These are phyloP conservation scores for Paedocypris micromegethes DNA, from an alignment of 2,797 vertebrate species.

Conservation along the genomic window DNA sequence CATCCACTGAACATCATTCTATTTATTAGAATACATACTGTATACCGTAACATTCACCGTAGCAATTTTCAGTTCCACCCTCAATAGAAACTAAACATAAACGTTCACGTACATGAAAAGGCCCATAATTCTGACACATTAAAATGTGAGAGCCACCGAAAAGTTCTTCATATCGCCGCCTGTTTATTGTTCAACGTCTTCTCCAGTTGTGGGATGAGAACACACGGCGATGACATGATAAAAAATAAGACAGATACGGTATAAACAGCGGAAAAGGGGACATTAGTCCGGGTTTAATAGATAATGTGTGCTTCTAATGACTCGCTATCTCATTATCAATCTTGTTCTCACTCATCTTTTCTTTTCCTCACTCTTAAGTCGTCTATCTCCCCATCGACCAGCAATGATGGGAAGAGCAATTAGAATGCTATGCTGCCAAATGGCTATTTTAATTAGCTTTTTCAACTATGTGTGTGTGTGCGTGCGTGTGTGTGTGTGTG, in stretches of 20 bases:
- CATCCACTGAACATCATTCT: conserved; percentile 7
- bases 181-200: no score
- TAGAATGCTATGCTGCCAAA: conserved; percentile 51
- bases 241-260: conserved; percentile 38
- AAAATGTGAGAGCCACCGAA: no score
- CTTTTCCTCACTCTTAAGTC: conserved; percentile 32
- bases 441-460: conserved; percentile 58
- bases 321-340: conserved; percentile 55
- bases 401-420: conserved; percentile 57
- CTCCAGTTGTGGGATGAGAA: conserved; percentile 15
- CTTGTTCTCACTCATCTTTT: conserved; percentile 48
- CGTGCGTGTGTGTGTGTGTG: no score
- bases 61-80: no score
- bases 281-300: conserved; percentile 45
- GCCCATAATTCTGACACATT: neutral
- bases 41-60: no score
- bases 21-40: neutral
- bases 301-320: conserved; percentile 58
- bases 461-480: no score
- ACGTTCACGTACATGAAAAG: neutral
- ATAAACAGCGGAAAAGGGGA: conserved; percentile 39
- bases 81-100: no score
- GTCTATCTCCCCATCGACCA: conserved; percentile 39
- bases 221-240: conserved; percentile 23
- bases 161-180: no score